A percentile compares a stretch with the other conserved stretches of the same genome.
Conservation (phyloP, 2,888 invertebrate species). For the Hymenopus coronatus region DNA sequence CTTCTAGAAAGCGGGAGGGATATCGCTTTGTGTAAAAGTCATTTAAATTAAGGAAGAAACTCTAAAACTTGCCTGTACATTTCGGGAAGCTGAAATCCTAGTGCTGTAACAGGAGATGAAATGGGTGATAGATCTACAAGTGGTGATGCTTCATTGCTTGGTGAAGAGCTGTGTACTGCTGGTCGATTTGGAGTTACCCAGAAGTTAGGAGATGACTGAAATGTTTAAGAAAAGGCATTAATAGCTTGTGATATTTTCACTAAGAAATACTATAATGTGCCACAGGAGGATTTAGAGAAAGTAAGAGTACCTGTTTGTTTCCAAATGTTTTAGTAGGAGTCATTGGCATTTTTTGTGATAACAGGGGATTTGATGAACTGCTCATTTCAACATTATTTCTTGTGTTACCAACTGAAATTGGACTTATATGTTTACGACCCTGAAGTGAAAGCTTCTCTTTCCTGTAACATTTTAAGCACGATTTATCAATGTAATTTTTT, state of each 20-base stretch:
- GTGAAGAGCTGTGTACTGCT: background rate
- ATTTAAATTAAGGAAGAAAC: no score
- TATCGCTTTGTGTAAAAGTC: no score
- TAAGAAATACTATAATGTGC: no score
- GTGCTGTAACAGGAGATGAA: background rate
- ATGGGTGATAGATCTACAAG: background rate
- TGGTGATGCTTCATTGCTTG: background rate
- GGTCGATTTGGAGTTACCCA: background rate
- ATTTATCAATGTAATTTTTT: background rate
- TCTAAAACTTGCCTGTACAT: background rate
- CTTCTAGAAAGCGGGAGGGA: no score
- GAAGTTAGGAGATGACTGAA: background rate
- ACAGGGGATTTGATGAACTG: background rate
- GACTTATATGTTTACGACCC: background rate
- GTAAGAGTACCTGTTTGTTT: background rate
- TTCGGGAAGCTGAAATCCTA: background rate
- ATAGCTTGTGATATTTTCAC: no score
- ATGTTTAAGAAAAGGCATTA: background rate
- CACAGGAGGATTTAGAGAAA: background rate
- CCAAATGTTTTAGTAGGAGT: background rate
- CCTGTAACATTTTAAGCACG: background rate
- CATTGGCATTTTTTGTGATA: background rate
- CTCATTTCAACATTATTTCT: background rate
- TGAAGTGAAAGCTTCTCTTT: background rate
- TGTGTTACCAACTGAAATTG: background rate